Evolutionary conservation across 2,113 vertebrate genomes (phyloP).

Genomic region (Planiliza haematocheilus): DNA sequence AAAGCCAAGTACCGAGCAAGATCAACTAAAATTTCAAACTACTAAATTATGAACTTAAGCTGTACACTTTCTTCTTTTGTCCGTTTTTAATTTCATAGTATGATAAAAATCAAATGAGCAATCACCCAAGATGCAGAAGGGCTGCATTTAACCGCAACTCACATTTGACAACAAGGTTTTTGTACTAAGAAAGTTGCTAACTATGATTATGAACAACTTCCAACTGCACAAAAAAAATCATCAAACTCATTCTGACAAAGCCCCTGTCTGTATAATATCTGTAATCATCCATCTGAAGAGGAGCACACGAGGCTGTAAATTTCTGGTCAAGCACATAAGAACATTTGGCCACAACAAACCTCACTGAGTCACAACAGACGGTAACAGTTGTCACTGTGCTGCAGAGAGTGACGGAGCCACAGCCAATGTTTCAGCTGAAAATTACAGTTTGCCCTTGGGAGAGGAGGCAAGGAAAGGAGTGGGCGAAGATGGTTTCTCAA

Average conservation of each 20-base stretch:
- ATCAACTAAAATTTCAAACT: no score
- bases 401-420: constrained; percentile 46
- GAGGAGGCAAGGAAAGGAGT: neutral
- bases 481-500: constrained; percentile 39
- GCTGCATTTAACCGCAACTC: neutral
- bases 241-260: neutral
- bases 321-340: constrained; percentile 49
- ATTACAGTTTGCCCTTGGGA: constrained; percentile 64
- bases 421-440: constrained; percentile 63
- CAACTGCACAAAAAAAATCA: neutral
- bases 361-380: constrained; percentile 75
- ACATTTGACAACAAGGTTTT: neutral
- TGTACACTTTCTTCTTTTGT: no score
- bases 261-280: constrained; percentile 9
- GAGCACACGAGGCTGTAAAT: constrained; percentile 36
- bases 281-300: constrained; percentile 27
- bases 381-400: constrained; percentile 68
- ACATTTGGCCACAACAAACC: constrained; percentile 66
- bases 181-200: neutral
- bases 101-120: no score
- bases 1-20: no score
- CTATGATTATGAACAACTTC: neutral
- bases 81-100: no score
- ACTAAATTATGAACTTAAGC: no score
- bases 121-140: no score